Evolutionary conservation across 2,888 invertebrate species (phyloP).

Genomic region (Leptarthrus brevirostris): DNA sequence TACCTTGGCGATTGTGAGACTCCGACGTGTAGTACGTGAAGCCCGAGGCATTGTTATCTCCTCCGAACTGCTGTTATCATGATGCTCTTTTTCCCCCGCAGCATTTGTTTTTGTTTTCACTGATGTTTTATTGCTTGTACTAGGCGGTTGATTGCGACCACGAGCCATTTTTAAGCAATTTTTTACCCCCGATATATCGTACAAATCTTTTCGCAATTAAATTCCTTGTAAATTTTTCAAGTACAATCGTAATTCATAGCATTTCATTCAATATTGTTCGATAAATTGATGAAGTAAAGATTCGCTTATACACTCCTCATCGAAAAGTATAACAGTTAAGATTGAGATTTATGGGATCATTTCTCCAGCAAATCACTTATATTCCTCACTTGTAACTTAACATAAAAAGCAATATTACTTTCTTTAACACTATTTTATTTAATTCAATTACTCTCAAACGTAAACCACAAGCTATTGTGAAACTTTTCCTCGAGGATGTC

Average conservation of each 20-base stretch:
- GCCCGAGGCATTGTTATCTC: slow-evolving; percentile 11
- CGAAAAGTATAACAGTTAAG: background rate
- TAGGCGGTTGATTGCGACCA: slow-evolving; percentile 22
- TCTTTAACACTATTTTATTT: too few relatives aligned
- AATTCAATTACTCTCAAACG: too few relatives aligned
- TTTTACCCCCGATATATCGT: background rate
- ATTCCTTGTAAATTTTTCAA: background rate
- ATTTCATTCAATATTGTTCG: slow-evolving; percentile 5
- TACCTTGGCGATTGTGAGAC: slow-evolving; percentile 30
- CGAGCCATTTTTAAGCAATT: slow-evolving; percentile 26
- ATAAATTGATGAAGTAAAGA: too few relatives aligned
- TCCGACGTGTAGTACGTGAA: slow-evolving; percentile 9
- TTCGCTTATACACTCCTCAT: background rate
- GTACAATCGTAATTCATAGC: slow-evolving; percentile 15
- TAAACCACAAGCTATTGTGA: too few relatives aligned
- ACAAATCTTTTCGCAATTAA: background rate
- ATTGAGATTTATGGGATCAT: background rate
- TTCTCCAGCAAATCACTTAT: background rate
- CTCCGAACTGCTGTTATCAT: slow-evolving; percentile 14
- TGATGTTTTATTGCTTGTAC: background rate
- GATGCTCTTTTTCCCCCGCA: background rate
- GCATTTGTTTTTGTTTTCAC: background rate
- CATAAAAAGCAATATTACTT: background rate
- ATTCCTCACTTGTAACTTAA: background rate
- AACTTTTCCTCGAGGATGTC: slow-evolving; percentile 15